A percentile compares a stretch with the other conserved stretches of the same genome.
phyloP scores from a whole-genome alignment of 1,140 invertebrate species.

The Camponotus vicinus region DNA sequence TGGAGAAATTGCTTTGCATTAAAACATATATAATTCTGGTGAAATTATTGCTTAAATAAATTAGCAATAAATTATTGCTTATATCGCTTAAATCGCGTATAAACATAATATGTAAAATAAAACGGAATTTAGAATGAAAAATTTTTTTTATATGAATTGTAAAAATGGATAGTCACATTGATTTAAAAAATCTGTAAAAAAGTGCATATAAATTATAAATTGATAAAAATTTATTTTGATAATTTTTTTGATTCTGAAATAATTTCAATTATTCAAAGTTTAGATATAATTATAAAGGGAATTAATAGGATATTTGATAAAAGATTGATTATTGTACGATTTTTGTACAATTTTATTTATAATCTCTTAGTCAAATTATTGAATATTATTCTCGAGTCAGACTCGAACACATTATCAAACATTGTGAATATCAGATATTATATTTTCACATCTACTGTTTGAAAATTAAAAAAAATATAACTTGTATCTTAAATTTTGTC shows the following conservation, averaged over 20 bases:
- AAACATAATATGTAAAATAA: too few species aligned
- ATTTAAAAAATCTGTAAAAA: too few species aligned
- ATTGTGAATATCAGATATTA: not conserved
- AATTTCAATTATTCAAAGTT: too few species aligned
- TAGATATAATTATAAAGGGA: too few species aligned
- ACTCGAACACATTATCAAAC: not conserved
- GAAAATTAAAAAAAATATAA: not conserved
- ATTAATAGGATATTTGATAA: too few species aligned
- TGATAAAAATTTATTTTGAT: too few species aligned
- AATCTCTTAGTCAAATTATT: constrained; percentile 3
- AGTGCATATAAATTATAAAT: too few species aligned
- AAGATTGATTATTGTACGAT: too few species aligned
- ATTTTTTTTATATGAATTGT: not conserved
- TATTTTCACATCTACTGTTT: not conserved
- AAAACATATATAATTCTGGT: not conserved
- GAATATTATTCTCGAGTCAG: not conserved
- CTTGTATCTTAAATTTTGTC: too few species aligned
- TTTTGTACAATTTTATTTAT: not conserved
- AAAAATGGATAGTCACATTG: not conserved
- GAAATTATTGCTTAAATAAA: not conserved
- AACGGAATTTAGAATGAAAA: not conserved
- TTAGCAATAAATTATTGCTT: too few species aligned
- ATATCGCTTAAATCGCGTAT: not conserved
- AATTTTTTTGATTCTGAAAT: too few species aligned
- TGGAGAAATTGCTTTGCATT: not conserved